A percentile compares a stretch with the other conserved stretches of the same genome.
phyloP scores from a whole-genome alignment of 2,888 invertebrate genomes.

The Drosophila aldrichi region DNA sequence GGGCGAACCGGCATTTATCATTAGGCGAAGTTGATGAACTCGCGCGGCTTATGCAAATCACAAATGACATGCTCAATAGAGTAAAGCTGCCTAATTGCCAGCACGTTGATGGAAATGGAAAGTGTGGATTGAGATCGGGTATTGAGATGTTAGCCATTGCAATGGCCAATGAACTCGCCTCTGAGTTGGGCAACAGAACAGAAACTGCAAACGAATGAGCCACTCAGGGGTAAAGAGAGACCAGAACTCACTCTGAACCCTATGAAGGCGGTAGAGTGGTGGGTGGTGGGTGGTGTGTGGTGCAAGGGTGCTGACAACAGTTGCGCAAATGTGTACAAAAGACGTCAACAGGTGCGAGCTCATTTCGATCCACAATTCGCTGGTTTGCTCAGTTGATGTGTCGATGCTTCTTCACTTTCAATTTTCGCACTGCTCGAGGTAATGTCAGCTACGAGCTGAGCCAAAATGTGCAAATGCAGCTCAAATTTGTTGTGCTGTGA shows the following conservation, averaged over 20 bases:
- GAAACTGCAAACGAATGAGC: constrained; percentile 33
- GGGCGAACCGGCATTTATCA: constrained; percentile 31
- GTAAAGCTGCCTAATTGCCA: constrained; percentile 58
- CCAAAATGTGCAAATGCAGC: constrained; percentile 50
- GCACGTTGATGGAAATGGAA: constrained; percentile 44
- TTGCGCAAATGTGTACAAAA: constrained; percentile 71
- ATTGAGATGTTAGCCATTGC: constrained; percentile 16
- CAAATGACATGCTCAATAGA: constrained; percentile 16
- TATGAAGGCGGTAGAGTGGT: constrained; percentile 1
- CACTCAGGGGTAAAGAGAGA: constrained; percentile 41
- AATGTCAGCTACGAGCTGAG: constrained; percentile 22
- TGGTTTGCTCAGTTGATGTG: constrained; percentile 30
- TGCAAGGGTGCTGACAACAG: constrained; percentile 43
- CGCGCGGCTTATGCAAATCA: constrained; percentile 45
- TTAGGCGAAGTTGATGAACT: constrained; percentile 38
- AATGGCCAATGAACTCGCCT: constrained; percentile 41
- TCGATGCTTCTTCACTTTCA: constrained; percentile 41
- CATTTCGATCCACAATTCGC: constrained; percentile 62
- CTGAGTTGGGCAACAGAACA: constrained; percentile 21
- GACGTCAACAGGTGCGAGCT: constrained; percentile 69
- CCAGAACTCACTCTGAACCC: constrained; percentile 23
- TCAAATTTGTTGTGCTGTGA: constrained; percentile 11
- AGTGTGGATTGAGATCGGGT: constrained; percentile 24
- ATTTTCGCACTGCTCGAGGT: constrained; percentile 45
- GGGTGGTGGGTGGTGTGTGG: background rate